These are phyloP conservation scores for Tiliqua scincoides DNA, from an alignment of 2,113 vertebrate species.

Conservation along the genomic window DNA sequence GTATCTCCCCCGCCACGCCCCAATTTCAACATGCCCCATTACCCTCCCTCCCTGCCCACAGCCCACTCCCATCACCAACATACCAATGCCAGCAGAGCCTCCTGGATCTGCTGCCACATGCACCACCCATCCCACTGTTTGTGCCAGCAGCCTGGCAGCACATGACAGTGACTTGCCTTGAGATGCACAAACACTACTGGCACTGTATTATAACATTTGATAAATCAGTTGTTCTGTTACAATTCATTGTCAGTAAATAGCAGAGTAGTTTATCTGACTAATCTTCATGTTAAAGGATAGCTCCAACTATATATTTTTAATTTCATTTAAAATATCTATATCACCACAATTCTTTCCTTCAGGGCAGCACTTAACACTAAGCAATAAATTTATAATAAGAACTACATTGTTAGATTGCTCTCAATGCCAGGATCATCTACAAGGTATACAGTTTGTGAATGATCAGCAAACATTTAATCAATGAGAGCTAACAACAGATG, in stretches of 20 bases:
- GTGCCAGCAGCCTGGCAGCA: too few species aligned
- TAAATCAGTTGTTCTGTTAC: neutral
- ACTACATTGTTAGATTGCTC: neutral
- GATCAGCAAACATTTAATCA: neutral
- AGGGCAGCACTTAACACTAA: neutral
- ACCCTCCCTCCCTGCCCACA: too few species aligned
- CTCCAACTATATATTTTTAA: neutral
- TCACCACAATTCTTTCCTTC: neutral
- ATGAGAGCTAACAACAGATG: neutral
- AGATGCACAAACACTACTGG: too few species aligned
- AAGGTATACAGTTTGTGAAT: neutral
- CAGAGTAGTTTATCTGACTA: neutral
- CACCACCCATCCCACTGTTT: too few species aligned
- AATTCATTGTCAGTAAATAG: neutral
- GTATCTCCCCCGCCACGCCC: too few species aligned
- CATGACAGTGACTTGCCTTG: too few species aligned
- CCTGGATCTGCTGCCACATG: too few species aligned
- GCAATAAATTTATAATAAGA: neutral
- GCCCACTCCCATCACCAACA: too few species aligned
- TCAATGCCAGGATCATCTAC: neutral
- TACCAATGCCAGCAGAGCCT: too few species aligned
- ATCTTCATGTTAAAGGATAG: neutral
- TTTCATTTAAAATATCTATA: neutral
- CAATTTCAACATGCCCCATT: too few species aligned
- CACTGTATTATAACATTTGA: neutral